Conservation (phyloP, 2,113 vertebrate species). For the Lucifuga dentata region DNA sequence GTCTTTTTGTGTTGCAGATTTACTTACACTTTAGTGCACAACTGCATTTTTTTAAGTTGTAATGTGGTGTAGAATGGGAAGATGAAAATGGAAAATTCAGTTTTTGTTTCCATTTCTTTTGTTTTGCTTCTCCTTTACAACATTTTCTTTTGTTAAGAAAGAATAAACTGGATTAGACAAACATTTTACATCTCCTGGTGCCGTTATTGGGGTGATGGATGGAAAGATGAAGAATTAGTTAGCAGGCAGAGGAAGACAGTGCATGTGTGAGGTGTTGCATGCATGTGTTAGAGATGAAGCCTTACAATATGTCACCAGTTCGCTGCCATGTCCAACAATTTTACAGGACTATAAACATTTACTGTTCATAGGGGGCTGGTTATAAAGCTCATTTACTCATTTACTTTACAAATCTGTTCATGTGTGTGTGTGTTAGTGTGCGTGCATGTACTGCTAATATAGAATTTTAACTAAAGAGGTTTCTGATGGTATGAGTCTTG, state of each 20-base stretch:
- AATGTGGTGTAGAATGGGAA: slow-evolving; percentile 67
- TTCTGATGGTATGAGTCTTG: slow-evolving; percentile 45
- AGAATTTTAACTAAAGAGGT: slow-evolving; percentile 44
- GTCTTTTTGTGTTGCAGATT: slow-evolving; percentile 92
- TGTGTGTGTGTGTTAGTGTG: slow-evolving; percentile 1
- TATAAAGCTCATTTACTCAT: slow-evolving; percentile 50
- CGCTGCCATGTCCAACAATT: slow-evolving; percentile 13
- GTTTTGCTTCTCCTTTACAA: slow-evolving; percentile 57
- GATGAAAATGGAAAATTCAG: slow-evolving; percentile 76
- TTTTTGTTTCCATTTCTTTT: slow-evolving; percentile 66
- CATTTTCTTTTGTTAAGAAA: slow-evolving; percentile 91
- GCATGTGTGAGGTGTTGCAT: neutral
- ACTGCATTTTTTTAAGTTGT: slow-evolving; percentile 92
- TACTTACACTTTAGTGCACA: slow-evolving; percentile 94
- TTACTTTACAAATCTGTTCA: slow-evolving; percentile 47
- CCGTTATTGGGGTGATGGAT: slow-evolving; percentile 47
- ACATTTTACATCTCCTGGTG: slow-evolving; percentile 51
- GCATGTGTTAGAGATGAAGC: neutral
- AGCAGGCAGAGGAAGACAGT: neutral
- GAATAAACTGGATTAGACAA: slow-evolving; percentile 94
- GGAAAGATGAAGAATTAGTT: neutral
- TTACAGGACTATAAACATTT: slow-evolving; percentile 51
- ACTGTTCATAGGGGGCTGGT: slow-evolving; percentile 41
- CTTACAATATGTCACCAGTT: slow-evolving; percentile 14
- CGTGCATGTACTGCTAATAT: slow-evolving; percentile 16